Percentiles rank a stretch among this genome's conserved stretches.
Evolutionary conservation across 1,140 invertebrate genomes (phyloP).

Genomic region (Heliconius eleuchia): DNA sequence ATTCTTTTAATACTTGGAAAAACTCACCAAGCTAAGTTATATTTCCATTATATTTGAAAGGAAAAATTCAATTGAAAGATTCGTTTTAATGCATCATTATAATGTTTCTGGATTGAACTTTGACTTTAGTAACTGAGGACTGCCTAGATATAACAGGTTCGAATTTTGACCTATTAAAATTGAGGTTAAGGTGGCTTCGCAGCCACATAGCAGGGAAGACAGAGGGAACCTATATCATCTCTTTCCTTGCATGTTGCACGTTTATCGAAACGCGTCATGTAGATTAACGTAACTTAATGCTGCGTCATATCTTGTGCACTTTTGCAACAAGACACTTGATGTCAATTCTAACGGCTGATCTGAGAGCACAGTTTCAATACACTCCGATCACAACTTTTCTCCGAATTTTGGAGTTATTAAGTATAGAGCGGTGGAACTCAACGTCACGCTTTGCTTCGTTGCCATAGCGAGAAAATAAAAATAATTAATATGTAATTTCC

Average conservation of each 20-base stretch:
- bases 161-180: background rate
- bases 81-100: slow-evolving; percentile 6
- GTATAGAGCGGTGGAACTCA: background rate
- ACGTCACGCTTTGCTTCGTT: no score
- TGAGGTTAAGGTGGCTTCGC: background rate
- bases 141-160: background rate
- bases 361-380: background rate
- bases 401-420: background rate
- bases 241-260: background rate
- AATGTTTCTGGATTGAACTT: background rate
- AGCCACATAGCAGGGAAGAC: background rate
- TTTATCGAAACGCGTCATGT: background rate
- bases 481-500: no score
- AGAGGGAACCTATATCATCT: background rate
- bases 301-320: no score
- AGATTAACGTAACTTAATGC: background rate
- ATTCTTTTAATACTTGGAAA: slow-evolving; percentile 4
- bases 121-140: background rate
- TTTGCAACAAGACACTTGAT: no score
- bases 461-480: no score
- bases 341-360: no score
- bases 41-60: background rate
- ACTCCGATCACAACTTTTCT: background rate
- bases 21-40: background rate
- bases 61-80: background rate